These are phyloP conservation scores for Alviniconcha strummeri DNA, from an alignment of 2,888 invertebrate species.

Conservation along the genomic window DNA sequence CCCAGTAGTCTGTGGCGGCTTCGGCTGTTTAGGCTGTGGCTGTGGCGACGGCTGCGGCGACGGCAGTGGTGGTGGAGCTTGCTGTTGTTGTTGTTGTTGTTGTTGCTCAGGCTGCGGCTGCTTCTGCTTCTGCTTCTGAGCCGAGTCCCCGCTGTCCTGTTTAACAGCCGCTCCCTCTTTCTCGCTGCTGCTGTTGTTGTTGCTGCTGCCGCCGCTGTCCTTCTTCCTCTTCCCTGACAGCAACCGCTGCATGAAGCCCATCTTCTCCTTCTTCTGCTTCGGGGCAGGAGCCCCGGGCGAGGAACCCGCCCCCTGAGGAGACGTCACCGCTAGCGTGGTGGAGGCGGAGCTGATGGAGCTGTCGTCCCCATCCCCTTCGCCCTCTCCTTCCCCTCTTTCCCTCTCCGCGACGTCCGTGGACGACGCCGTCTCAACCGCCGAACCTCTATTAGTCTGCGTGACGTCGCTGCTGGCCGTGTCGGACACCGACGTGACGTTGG, in stretches of 20 bases:
- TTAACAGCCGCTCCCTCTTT: background rate
- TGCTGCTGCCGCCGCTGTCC: constrained; percentile 11
- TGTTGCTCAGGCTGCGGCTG: background rate
- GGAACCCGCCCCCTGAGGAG: constrained; percentile 3
- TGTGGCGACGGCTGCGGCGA: constrained; percentile 35
- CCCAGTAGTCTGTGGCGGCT: constrained; percentile 32
- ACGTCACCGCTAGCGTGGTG: constrained; percentile 35
- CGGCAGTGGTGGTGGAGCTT: background rate
- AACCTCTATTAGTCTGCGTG: background rate
- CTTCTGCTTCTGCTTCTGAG: background rate
- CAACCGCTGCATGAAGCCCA: constrained; percentile 63
- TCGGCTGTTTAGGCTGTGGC: constrained; percentile 38
- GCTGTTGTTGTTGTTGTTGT: constrained; percentile 4
- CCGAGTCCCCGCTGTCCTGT: background rate
- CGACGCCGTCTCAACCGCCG: constrained; percentile 19
- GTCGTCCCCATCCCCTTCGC: constrained; percentile 12
- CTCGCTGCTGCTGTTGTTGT: constrained; percentile 38
- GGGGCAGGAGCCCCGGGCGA: constrained; percentile 34
- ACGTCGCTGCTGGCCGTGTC: constrained; percentile 19
- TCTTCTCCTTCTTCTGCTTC: constrained; percentile 45
- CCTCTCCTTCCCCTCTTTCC: background rate
- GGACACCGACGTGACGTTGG: constrained; percentile 33
- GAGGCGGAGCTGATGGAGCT: constrained; percentile 1
- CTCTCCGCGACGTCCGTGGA: background rate
- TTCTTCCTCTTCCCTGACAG: constrained; percentile 64